Conservation (phyloP, 2,888 invertebrate genomes). For the Eledone cirrhosa region DNA sequence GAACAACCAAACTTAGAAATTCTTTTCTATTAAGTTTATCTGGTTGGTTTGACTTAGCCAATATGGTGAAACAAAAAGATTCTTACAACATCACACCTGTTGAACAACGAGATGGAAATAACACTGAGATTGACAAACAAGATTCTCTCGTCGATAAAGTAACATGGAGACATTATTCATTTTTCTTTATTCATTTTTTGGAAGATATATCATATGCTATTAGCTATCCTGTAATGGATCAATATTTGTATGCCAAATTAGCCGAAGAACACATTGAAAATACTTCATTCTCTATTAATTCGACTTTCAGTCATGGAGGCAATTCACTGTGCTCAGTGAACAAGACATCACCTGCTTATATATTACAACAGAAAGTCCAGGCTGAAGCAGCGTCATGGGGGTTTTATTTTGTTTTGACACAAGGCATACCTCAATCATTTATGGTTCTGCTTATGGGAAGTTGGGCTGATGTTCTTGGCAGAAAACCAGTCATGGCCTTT, state of each 20-base stretch:
- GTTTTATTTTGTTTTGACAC: constrained; percentile 36
- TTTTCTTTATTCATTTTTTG: constrained; percentile 8
- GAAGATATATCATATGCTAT: background rate
- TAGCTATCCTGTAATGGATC: background rate
- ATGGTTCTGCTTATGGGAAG: constrained; percentile 38
- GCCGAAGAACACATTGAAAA: background rate
- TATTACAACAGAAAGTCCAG: constrained; percentile 36
- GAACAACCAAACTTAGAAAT: no score
- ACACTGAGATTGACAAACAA: no score
- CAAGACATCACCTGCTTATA: background rate
- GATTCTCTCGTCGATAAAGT: background rate
- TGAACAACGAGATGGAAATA: background rate
- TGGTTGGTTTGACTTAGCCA: no score
- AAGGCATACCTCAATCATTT: constrained; percentile 34
- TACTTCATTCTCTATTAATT: background rate
- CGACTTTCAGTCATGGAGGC: background rate
- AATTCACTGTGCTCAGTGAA: constrained; percentile 11
- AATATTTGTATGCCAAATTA: constrained; percentile 17
- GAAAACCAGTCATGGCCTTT: constrained; percentile 38
- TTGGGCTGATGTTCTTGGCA: constrained; percentile 40
- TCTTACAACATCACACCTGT: no score
- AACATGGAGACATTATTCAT: constrained; percentile 21
- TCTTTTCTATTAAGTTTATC: no score
- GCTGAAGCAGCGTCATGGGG: constrained; percentile 36
- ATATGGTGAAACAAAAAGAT: no score